A percentile compares a stretch with the other conserved stretches of the same genome.
Conservation (phyloP, 2,113 vertebrate genomes). For the Phylloscopus trochilus region DNA sequence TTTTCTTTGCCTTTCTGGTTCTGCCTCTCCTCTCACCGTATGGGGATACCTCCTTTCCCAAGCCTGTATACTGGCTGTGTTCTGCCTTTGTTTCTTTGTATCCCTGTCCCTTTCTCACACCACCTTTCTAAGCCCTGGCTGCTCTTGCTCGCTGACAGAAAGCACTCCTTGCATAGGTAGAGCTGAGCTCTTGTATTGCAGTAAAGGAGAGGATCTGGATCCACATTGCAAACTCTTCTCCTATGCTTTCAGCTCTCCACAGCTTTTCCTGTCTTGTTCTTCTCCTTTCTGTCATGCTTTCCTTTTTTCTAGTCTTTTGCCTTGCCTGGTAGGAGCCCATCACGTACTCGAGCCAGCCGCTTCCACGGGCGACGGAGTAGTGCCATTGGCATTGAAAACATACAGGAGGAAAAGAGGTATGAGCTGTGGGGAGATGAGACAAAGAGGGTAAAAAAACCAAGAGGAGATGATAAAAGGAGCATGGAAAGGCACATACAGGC, state of each 20-base stretch:
- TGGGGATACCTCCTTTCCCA: background rate
- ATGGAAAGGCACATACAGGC: background rate
- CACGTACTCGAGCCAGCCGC: slow-evolving; percentile 61
- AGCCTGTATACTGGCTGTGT: background rate
- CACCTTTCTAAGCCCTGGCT: background rate
- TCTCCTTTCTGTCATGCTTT: background rate
- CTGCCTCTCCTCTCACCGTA: background rate
- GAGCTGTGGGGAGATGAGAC: background rate
- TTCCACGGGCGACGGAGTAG: slow-evolving; percentile 87
- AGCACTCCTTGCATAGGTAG: background rate
- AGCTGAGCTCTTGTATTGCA: background rate
- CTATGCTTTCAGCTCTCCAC: background rate
- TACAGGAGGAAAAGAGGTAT: slow-evolving; percentile 92
- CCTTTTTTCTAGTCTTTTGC: slow-evolving; percentile 70
- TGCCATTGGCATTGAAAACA: slow-evolving; percentile 92
- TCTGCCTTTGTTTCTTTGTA: background rate
- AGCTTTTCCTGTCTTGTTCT: background rate
- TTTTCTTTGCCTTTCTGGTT: background rate
- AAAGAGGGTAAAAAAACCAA: background rate
- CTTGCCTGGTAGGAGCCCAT: slow-evolving; percentile 69
- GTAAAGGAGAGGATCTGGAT: background rate
- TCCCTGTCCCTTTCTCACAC: background rate
- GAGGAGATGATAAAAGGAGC: background rate
- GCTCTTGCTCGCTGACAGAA: background rate
- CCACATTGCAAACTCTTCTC: background rate